Evolutionary conservation across 2,888 invertebrate species (phyloP).

Genomic region (Drosophila fulvimacula): DNA sequence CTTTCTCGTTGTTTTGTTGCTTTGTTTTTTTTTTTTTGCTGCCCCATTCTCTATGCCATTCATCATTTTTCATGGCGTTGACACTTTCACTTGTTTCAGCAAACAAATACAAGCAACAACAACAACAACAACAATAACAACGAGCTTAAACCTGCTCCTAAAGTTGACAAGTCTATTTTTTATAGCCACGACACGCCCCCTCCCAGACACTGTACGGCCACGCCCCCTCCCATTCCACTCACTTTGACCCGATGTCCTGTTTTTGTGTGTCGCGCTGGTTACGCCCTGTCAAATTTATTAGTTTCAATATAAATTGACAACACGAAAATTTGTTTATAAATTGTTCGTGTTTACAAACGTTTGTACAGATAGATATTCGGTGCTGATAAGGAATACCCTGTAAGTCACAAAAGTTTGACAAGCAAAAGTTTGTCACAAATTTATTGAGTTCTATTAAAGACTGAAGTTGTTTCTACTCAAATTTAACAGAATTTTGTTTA

Average conservation of each 20-base stretch:
- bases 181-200: slow-evolving; percentile 38
- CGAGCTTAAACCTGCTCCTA: slow-evolving; percentile 26
- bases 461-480: background rate
- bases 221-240: slow-evolving; percentile 10
- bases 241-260: slow-evolving; percentile 23
- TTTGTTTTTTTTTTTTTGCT: slow-evolving; percentile 2
- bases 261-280: slow-evolving; percentile 39
- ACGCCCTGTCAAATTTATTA: slow-evolving; percentile 77
- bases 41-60: slow-evolving; percentile 65
- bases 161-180: slow-evolving; percentile 76
- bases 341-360: slow-evolving; percentile 33
- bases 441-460: background rate
- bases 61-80: slow-evolving; percentile 79
- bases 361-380: slow-evolving; percentile 15
- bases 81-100: slow-evolving; percentile 79
- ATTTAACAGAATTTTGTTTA: background rate
- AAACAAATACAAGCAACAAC: slow-evolving; percentile 52
- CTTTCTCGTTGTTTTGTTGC: slow-evolving; percentile 1
- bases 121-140: slow-evolving; percentile 15
- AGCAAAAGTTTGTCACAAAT: background rate
- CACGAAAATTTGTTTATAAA: slow-evolving; percentile 68
- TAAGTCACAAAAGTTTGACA: background rate
- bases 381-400: slow-evolving; percentile 20
- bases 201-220: background rate
- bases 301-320: slow-evolving; percentile 78